Evolutionary conservation across 2,888 invertebrate genomes (phyloP).

Genomic region (Zootermopsis nevadensis): DNA sequence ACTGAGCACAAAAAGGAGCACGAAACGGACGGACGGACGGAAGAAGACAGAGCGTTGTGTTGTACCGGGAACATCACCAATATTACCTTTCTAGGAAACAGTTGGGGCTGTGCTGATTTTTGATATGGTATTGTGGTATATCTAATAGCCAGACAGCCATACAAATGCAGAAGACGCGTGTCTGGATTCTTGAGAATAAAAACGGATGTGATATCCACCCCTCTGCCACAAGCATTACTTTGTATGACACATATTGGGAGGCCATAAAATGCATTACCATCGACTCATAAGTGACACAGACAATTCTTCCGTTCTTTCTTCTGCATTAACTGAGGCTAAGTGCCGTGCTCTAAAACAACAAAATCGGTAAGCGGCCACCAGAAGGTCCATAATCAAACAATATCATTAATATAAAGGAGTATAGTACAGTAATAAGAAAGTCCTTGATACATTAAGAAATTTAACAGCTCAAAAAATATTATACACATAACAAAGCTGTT

Average conservation of each 20-base stretch:
- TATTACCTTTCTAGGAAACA: slow-evolving; percentile 20
- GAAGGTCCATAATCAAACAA: too few relatives aligned
- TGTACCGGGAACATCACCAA: slow-evolving; percentile 17
- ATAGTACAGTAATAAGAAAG: too few relatives aligned
- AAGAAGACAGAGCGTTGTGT: too few relatives aligned
- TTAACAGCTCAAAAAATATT: too few relatives aligned
- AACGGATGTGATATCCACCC: slow-evolving; percentile 3
- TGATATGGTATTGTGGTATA: slow-evolving; percentile 29
- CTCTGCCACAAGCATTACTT: slow-evolving; percentile 1
- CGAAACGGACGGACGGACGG: not conserved
- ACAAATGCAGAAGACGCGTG: slow-evolving; percentile 36
- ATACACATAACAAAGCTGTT: too few relatives aligned
- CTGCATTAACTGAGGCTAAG: not conserved
- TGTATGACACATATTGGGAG: slow-evolving; percentile 15
- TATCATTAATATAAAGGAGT: too few relatives aligned
- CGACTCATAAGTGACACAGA: slow-evolving; percentile 31
- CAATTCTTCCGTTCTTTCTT: not conserved
- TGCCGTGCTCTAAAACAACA: too few relatives aligned
- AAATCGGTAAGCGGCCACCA: too few relatives aligned
- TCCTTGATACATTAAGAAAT: too few relatives aligned
- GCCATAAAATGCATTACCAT: not conserved
- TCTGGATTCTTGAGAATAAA: slow-evolving; percentile 32
- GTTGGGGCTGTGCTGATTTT: slow-evolving; percentile 4
- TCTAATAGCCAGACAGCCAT: slow-evolving; percentile 29
- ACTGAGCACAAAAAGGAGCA: slow-evolving; percentile 10